Conservation (phyloP, 2,888 invertebrate species). For the Cerastoderma edule region DNA sequence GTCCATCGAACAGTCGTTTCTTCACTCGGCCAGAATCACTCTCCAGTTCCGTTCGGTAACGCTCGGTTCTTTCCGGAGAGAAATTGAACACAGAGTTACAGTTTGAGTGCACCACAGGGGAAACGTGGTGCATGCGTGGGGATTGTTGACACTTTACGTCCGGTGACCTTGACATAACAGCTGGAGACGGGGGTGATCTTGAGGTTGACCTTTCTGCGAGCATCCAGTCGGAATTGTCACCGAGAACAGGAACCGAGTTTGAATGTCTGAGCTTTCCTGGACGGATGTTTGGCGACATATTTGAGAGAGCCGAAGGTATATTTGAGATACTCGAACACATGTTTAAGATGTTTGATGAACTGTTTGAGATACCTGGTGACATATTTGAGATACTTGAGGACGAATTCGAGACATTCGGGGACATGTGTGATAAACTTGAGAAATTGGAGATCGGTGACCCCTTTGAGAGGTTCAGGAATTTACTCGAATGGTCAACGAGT, state of each 20-base stretch:
- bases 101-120: slow-evolving; percentile 30
- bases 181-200: slow-evolving; percentile 63
- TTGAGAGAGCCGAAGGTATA: too few relatives aligned
- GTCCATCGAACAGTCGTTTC: slow-evolving; percentile 50
- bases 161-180: slow-evolving; percentile 43
- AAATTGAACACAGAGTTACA: slow-evolving; percentile 44
- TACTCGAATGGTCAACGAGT: slow-evolving; percentile 34
- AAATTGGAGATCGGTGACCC: too few relatives aligned
- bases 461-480: slow-evolving; percentile 10
- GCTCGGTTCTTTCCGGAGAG: slow-evolving; percentile 53
- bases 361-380: too few relatives aligned
- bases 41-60: slow-evolving; percentile 41
- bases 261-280: slow-evolving; percentile 31
- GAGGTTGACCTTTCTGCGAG: slow-evolving; percentile 63
- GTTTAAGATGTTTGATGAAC: too few relatives aligned
- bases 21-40: slow-evolving; percentile 42
- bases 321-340: too few relatives aligned
- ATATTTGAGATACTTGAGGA: too few relatives aligned
- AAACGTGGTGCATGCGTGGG: slow-evolving; percentile 2
- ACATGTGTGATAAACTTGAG: slow-evolving; percentile 1
- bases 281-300: slow-evolving; percentile 15
- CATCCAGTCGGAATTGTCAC: slow-evolving; percentile 69
- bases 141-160: slow-evolving; percentile 25
- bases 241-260: slow-evolving; percentile 31
- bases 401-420: slow-evolving; percentile 19